Base-by-base conservation (phyloP, 2,113 vertebrate genomes). In the Chionomys nivalis region DNA sequence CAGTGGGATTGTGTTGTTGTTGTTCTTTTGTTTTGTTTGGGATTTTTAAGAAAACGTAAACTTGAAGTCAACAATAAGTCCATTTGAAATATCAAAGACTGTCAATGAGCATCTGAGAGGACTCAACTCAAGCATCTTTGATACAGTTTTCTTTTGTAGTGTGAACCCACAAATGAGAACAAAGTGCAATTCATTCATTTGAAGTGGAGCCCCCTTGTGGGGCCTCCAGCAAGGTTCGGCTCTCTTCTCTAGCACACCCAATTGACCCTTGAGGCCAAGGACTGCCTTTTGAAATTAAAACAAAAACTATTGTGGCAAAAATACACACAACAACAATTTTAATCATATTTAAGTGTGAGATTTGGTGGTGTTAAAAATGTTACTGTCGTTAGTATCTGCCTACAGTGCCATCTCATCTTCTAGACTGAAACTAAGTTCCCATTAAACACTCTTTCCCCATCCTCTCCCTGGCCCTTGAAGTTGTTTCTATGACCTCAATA, bases 31-130 rank as follows among this genome's bases (percentile, higher is more conserved):
- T 44, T 70, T 78, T 91, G 93, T 81, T 52, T 79, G 24, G 49
- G 78, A 6, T 68, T 47, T 47, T 33, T 33, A 4, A 97, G 42
- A 79, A 28, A 96, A 96, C 63, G 23, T 58, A 89, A 96, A 76
- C 77, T 61, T 55, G 28, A 75, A 63, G 49, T 26, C 65, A 87
- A 65, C 47, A 90, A 58, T 87, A 68, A 89, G 23, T 3, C 63
- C 0, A 82, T 92, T 28, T 42, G 26, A 1, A 36, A 90, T 36
- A 31, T 87, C 7, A 90, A 94, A 95, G 93, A 83, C 83, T 47
- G 7, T 39, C 96, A 94, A 94, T 94, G 92, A 82, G 44, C 58
- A 82, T 93, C 93, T 89, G 94, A 31, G 31, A 97, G 89, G 97
- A 96, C 77, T 5, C 24, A 65, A 7, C 76, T 96, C 39, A 75